phyloP scores from a whole-genome alignment of 2,113 vertebrate species.

The Tachysurus fulvidraco region DNA sequence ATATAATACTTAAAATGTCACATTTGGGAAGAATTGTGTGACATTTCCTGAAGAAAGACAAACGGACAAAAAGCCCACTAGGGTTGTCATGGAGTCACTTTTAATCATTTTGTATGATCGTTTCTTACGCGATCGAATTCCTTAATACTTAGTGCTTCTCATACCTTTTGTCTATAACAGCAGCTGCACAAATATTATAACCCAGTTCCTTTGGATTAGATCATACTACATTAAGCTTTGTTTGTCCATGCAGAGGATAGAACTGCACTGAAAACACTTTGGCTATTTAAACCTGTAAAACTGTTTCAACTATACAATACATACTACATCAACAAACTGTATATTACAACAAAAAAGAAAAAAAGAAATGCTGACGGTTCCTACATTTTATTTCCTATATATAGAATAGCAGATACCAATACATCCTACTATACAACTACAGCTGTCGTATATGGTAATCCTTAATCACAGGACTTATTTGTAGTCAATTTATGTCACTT shows the following conservation, averaged over 20 bases:
- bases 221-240: neutral
- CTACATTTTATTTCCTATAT: neutral
- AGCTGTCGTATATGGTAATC: neutral
- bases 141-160: neutral
- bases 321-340: neutral
- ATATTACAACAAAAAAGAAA: neutral
- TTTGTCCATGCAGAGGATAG: neutral
- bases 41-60: neutral
- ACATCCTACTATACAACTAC: neutral
- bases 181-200: slow-evolving; percentile 5
- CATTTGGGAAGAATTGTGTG: neutral
- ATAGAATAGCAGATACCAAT: neutral
- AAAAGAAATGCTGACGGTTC: neutral
- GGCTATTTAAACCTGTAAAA: neutral
- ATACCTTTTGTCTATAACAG: neutral
- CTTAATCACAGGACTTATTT: neutral
- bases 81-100: neutral
- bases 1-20: neutral
- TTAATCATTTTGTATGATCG: neutral
- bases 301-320: neutral
- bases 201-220: neutral
- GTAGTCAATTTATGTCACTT: neutral
- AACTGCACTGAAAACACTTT: neutral
- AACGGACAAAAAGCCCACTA: neutral
- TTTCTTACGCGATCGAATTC: neutral